Percentiles rank a stretch among this genome's conserved stretches.
These are phyloP conservation scores for Epinotia bilunana DNA, from an alignment of 2,888 invertebrate genomes.

Conservation along the genomic window DNA sequence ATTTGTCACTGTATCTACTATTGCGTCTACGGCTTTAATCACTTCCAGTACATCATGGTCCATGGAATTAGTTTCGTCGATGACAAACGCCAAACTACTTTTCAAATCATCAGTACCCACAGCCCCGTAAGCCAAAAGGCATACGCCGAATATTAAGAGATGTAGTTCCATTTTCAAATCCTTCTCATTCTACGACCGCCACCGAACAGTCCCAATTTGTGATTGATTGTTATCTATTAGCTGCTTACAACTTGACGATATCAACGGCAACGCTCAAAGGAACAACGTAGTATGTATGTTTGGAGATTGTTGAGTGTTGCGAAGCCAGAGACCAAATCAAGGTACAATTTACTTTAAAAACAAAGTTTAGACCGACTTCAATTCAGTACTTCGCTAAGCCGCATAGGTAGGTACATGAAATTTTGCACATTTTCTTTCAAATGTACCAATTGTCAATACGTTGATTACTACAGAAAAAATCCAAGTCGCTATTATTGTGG, in stretches of 20 bases:
- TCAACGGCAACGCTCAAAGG: neutral
- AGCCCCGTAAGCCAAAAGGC: constrained; percentile 5
- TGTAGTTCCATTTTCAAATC: constrained; percentile 19
- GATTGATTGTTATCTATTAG: constrained; percentile 23
- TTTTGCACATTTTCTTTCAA: too few species aligned
- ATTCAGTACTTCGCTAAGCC: too few species aligned
- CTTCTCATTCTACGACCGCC: constrained; percentile 20
- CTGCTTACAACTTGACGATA: constrained; percentile 1
- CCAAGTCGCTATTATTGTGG: too few species aligned
- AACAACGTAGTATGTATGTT: neutral
- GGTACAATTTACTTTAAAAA: too few species aligned
- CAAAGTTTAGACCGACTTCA: too few species aligned
- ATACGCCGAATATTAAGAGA: neutral
- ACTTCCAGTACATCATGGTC: constrained; percentile 61
- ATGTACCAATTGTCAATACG: too few species aligned
- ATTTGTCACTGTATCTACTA: constrained; percentile 64
- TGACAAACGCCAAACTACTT: constrained; percentile 67
- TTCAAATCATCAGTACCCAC: constrained; percentile 51
- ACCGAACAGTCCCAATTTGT: neutral
- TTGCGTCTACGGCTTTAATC: constrained; percentile 54
- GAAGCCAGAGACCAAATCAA: too few species aligned
- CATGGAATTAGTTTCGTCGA: constrained; percentile 72
- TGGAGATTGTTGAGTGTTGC: neutral
- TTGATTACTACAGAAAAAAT: too few species aligned
- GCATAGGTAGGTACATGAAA: too few species aligned